Conservation (phyloP, 2,888 invertebrate genomes). For the Mythimna vitellina region DNA sequence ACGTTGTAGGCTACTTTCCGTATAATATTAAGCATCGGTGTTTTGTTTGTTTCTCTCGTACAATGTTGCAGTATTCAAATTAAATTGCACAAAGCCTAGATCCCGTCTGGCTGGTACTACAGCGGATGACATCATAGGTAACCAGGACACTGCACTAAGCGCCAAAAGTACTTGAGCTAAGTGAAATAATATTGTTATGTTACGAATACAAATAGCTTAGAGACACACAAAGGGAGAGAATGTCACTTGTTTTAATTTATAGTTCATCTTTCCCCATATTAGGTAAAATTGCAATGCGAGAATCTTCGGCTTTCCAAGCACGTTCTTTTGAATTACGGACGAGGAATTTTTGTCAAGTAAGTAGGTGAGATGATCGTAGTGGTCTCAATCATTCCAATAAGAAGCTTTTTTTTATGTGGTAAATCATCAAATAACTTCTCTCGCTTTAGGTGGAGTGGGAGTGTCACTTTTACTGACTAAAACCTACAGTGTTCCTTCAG, state of each 20-base stretch:
- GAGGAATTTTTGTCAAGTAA: neutral
- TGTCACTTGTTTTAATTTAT: slow-evolving; percentile 20
- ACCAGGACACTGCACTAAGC: slow-evolving; percentile 18
- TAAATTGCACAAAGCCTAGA: slow-evolving; percentile 42
- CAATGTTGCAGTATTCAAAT: slow-evolving; percentile 34
- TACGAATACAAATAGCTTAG: slow-evolving; percentile 44
- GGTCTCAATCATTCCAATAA: neutral
- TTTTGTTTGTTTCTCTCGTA: neutral
- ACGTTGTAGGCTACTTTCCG: neutral
- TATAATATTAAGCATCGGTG: neutral
- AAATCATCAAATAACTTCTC: no score
- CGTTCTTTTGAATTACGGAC: slow-evolving; percentile 18
- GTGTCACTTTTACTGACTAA: no score
- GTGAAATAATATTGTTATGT: slow-evolving; percentile 25
- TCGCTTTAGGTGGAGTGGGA: no score
- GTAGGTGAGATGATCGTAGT: no score
- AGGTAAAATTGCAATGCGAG: slow-evolving; percentile 6
- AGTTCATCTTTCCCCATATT: slow-evolving; percentile 3
- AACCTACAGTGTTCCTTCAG: no score
- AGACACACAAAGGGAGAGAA: neutral
- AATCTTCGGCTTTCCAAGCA: slow-evolving; percentile 13
- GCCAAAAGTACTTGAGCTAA: slow-evolving; percentile 40
- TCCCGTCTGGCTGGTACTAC: slow-evolving; percentile 22
- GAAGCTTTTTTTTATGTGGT: no score
- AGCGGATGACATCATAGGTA: slow-evolving; percentile 42